Conservation (phyloP, 37 sponge, comb jelly and placozoan species). For the Mnemiopsis leidyi region DNA sequence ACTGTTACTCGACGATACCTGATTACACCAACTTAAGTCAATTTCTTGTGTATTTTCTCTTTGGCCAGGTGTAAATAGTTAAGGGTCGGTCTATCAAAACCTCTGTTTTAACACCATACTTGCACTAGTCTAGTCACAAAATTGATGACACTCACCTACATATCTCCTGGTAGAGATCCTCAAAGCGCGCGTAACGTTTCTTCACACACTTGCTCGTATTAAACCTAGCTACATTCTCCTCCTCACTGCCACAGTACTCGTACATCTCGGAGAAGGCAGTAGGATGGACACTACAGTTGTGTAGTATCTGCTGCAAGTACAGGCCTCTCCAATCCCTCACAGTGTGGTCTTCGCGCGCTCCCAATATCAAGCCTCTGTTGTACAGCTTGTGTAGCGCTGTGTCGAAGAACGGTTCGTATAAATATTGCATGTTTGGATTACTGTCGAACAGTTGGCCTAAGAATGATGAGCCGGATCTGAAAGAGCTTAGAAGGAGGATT, state of each 20-base stretch:
- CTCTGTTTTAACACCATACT: no score
- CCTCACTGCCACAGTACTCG: conserved; percentile 36
- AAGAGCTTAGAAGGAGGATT: neutral
- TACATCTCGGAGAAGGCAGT: neutral
- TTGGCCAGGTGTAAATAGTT: no score
- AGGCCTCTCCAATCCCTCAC: neutral
- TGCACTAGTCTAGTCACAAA: neutral
- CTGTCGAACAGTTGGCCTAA: neutral
- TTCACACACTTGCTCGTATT: neutral
- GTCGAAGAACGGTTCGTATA: neutral
- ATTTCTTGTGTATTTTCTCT: no score
- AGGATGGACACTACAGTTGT: neutral
- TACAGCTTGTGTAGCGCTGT: neutral
- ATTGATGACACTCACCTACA: neutral
- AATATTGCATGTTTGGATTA: neutral
- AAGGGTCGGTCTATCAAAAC: no score
- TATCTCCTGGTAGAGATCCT: neutral
- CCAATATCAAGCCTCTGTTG: neutral
- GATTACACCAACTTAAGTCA: no score
- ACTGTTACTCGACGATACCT: neutral
- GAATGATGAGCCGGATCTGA: neutral
- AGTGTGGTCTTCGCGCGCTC: neutral
- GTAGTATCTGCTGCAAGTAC: neutral
- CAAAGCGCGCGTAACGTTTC: neutral
- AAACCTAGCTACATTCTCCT: neutral